Base-by-base conservation (phyloP, 1,140 invertebrate genomes). In the Zeugodacus cucurbitae region DNA sequence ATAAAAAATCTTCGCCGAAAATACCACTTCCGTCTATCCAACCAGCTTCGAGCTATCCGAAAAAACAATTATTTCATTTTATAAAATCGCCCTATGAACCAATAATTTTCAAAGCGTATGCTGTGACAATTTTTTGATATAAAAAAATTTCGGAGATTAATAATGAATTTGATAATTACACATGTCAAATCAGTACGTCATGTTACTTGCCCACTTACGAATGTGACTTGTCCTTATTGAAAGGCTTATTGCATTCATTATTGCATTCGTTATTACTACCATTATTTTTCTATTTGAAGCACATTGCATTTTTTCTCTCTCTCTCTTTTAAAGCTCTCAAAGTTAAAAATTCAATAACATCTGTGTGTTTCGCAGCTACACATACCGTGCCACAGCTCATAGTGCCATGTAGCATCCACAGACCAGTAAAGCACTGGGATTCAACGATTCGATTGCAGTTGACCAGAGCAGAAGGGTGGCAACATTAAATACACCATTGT, bases 401-500 rank as follows among this genome's bases (percentile, higher is more conserved):
- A 67, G 26, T 6, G 32, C 14, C 8, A 32, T 67, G 64, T 14
- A 67, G 29, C 2, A 8, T 10, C 6, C 26, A 5, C 22, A 62
- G 26, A 22, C 58, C 14, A 54, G 17, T 17, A 54, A 54, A 54
- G 17, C 58, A 62, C n/a, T 62, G 58, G 6, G 10, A 26, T 22
- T 17, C 48, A 1, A 62, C 26, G 58, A 62, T 22, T 62, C 58
- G 7, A 62, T 26, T 62, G n/a, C 58, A 26, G n/a, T 62, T 26
- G n/a, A 62, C 58, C 58, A 26, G 10, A 4, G 58, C 85, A 87
- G 89, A 86, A 89, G 90, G 90, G 89, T n/a, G 29, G 62, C 87
- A 64, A 44, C 67, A 88, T 88, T 74, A 78, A 88, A 88, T n/a
- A 88, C 64, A 41, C 64, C 64, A 88, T 88, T 70, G 87, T 44